Conservation (phyloP, 2,113 vertebrate genomes). For the Corythornis cristatus region DNA sequence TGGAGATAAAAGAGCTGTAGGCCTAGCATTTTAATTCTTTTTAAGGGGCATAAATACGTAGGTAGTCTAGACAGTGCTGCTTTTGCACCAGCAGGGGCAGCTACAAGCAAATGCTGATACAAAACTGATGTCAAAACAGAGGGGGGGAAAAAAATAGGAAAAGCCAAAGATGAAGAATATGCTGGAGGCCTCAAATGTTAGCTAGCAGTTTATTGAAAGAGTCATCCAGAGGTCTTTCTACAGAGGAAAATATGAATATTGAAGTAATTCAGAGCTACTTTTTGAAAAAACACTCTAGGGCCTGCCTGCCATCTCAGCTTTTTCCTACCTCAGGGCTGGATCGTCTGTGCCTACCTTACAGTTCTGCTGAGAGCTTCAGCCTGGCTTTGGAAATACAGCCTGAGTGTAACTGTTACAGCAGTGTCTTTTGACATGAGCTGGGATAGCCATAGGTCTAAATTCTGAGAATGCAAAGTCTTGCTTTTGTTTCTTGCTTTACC, state of each 20-base stretch:
- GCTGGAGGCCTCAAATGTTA: not conserved
- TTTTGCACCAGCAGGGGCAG: constrained; percentile 27
- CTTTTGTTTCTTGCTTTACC: not conserved
- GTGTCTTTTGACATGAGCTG: fast-evolving
- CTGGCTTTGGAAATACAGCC: not conserved
- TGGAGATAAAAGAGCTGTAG: not conserved
- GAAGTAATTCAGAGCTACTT: not conserved
- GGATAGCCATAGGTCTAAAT: not conserved
- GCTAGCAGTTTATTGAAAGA: not conserved
- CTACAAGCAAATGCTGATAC: not conserved
- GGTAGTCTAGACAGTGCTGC: not conserved
- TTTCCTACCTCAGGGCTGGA: not conserved
- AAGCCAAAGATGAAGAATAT: constrained; percentile 5
- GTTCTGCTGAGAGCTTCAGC: not conserved
- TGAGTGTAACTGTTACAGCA: not conserved
- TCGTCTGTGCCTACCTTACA: not conserved
- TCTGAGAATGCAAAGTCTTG: not conserved
- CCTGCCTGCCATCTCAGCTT: not conserved
- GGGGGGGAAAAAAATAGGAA: not conserved
- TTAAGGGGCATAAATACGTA: not conserved
- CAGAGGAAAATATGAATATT: not conserved
- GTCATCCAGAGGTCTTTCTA: constrained; percentile 55
- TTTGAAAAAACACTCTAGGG: not conserved
- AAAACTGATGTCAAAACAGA: not conserved
- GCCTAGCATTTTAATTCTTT: not conserved